phyloP scores from a whole-genome alignment of 2,797 vertebrate species.

The Micromesistius poutassou region DNA sequence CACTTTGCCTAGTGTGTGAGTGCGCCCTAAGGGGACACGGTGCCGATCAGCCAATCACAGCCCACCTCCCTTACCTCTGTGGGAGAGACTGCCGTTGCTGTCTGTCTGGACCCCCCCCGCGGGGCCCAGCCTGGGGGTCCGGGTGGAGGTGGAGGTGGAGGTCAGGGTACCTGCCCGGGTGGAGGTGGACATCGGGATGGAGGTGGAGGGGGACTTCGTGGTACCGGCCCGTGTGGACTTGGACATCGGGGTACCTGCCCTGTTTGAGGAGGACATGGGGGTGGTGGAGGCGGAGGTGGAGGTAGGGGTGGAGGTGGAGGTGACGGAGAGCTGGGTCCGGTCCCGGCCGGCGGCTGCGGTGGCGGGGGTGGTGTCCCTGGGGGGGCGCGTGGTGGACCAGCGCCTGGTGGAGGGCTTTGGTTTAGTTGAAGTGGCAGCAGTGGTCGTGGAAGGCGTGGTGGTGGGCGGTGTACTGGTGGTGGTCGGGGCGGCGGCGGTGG shows the following conservation, averaged over 20 bases:
- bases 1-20: no score
- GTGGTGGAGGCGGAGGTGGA: no score
- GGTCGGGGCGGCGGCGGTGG: constrained; percentile 34
- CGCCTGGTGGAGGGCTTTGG: constrained; percentile 36
- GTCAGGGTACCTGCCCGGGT: constrained; percentile 46
- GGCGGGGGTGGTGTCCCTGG: constrained; percentile 32
- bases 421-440: constrained; percentile 22
- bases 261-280: no score
- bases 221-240: constrained; percentile 42
- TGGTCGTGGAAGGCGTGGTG: constrained; percentile 13
- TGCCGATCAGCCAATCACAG: constrained; percentile 10
- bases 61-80: constrained; percentile 81
- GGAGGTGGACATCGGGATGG: constrained; percentile 35
- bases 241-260: constrained; percentile 46
- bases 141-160: constrained; percentile 54
- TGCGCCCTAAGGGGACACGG: no score
- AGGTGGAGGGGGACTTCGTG: constrained; percentile 48
- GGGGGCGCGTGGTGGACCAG: constrained; percentile 11
- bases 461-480: constrained; percentile 19
- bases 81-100: constrained; percentile 85
- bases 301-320: constrained; percentile 40
- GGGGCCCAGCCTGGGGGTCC: constrained; percentile 42
- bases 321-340: constrained; percentile 16
- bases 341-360: constrained; percentile 15
- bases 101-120: constrained; percentile 73